phyloP scores from a whole-genome alignment of 2,113 vertebrate species.

The Amphiprion percula region DNA sequence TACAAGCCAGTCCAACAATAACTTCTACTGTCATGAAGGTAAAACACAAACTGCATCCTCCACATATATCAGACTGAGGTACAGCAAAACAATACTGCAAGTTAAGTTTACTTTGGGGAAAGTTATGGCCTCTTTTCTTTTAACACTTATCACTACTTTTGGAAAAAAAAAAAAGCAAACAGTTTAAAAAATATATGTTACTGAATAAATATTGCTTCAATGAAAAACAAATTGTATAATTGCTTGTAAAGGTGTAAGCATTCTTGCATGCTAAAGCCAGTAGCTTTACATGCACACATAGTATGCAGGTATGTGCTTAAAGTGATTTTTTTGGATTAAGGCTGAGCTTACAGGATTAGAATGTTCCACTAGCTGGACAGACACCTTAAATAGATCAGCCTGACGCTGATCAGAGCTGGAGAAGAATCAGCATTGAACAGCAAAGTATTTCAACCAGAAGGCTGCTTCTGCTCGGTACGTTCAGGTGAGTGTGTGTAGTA shows the following conservation, averaged over 20 bases:
- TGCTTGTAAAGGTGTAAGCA: neutral
- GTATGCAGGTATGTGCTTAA: constrained; percentile 27
- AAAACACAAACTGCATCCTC: too few species aligned
- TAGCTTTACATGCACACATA: neutral
- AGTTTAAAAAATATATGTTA: neutral
- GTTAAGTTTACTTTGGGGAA: too few species aligned
- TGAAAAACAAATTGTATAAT: neutral
- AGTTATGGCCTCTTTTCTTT: too few species aligned
- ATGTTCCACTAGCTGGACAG: constrained; percentile 64
- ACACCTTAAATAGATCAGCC: constrained; percentile 66
- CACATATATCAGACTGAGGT: too few species aligned
- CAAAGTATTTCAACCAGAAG: constrained; percentile 15
- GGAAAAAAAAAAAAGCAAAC: too few species aligned
- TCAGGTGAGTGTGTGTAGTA: constrained; percentile 41
- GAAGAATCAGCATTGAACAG: neutral
- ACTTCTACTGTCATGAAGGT: too few species aligned
- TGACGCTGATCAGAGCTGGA: constrained; percentile 11
- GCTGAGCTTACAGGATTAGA: constrained; percentile 76
- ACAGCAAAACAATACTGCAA: too few species aligned
- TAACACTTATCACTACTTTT: too few species aligned
- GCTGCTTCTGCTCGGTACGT: neutral
- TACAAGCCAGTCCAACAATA: too few species aligned
- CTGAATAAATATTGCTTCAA: neutral
- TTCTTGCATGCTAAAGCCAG: neutral
- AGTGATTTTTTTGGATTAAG: constrained; percentile 67